Base-by-base conservation (phyloP, 2,113 vertebrate genomes). In the Caracal caracal region DNA sequence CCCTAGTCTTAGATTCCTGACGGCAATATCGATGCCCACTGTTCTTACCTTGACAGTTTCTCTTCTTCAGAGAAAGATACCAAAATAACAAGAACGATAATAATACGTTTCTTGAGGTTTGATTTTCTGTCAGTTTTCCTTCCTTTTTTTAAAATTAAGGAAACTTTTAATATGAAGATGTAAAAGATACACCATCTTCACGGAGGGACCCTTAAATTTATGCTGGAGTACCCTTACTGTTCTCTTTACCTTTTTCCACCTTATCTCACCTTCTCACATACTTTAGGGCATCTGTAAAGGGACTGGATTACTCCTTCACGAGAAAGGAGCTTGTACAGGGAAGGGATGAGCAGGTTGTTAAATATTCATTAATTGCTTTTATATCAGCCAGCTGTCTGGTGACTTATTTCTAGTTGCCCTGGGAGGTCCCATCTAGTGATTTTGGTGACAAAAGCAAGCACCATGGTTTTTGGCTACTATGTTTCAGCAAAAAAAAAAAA, bases 381-480 rank as follows among this genome's bases (percentile, higher is more conserved):
- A 90, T 65, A 24, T 92, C 76, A 95, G 80, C 66, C 78, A 53
- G 6, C 79, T 94, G 30, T 59, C 90, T 95, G 87, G 13, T 80
- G 49, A 81, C 71, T 90, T 94, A 93, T 92, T 94, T 91, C 92
- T 85, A 83, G 51, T 73, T 95, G 63, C 30, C 75, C 88, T 86
- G 66, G 35, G n/a, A 93, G 40, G 78, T 83, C 53, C 19, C 49
- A 40, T 53, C 53, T 94, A 24, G 65, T 93, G 94, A 85, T 88
- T 95, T 56, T 86, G 37, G 47, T 94, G 84, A 94, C 82, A 94
- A 76, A 94, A 97, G 75, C 51, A 76, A 88, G 53, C 11, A 79
- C 20, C 37, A 47, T 65, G 96, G 37, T 80, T 97, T 93, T 70
- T 28, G 61, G 49, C 79, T 95, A 24, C 37, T 63, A 3, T 65